phyloP scores from a whole-genome alignment of 2,797 vertebrate species.

The Thunnus albacares region DNA sequence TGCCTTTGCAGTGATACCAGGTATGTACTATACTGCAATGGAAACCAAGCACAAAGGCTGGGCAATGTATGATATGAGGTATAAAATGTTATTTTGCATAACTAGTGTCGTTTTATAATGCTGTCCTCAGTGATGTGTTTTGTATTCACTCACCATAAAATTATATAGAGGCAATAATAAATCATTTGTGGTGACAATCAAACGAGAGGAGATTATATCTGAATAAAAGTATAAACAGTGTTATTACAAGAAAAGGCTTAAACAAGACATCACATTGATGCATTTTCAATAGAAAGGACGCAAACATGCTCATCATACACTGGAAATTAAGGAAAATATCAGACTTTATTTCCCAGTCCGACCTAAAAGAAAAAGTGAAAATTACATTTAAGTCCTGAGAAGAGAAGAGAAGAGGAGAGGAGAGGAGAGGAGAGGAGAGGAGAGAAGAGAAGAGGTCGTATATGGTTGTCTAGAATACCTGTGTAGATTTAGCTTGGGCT shows the following conservation, averaged over 20 bases:
- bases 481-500: not conserved
- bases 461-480: not conserved
- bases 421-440: not conserved
- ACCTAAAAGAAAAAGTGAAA: conserved; percentile 1
- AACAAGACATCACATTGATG: conserved; percentile 29
- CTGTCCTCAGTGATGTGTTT: not conserved
- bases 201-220: conserved; percentile 20
- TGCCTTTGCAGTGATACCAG: not conserved
- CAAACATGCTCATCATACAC: conserved; percentile 16
- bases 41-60: not conserved
- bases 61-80: not conserved
- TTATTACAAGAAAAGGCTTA: conserved; percentile 14
- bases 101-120: conserved; percentile 12
- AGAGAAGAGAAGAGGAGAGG: not conserved
- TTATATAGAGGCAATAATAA: conserved; percentile 26
- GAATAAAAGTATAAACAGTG: conserved; percentile 23
- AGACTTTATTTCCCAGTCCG: conserved; percentile 14
- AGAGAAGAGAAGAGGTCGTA: not conserved
- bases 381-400: not conserved
- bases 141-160: conserved; percentile 20
- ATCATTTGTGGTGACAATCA: conserved; percentile 25
- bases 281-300: conserved; percentile 27
- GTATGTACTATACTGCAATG: not conserved
- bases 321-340: conserved; percentile 14
- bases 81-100: not conserved